Conservation (phyloP, 2,797 vertebrate genomes). For the Bradypus variegatus region DNA sequence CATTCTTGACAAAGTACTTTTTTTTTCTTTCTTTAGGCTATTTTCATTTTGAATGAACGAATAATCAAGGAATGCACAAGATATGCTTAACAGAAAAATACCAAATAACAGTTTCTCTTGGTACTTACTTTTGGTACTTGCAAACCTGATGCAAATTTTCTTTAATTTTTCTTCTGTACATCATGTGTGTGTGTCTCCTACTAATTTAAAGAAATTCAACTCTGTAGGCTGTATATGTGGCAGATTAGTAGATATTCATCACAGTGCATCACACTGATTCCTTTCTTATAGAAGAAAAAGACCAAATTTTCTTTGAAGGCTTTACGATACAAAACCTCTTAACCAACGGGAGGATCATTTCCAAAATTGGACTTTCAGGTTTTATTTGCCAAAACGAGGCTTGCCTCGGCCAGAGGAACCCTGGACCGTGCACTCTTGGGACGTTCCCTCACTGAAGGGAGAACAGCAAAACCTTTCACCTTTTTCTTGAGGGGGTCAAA, state of each 20-base stretch:
- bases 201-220: background rate
- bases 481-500: background rate
- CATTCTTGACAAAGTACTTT: background rate
- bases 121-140: background rate
- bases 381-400: accelerated
- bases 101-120: background rate
- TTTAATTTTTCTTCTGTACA: background rate
- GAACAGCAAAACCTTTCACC: accelerated
- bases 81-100: background rate
- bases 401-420: accelerated
- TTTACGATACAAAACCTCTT: background rate
- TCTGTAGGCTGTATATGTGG: background rate
- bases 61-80: background rate
- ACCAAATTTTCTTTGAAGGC: background rate
- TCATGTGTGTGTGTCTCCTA: background rate
- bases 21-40: background rate
- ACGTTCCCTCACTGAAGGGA: background rate
- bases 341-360: accelerated
- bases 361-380: background rate
- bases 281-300: background rate
- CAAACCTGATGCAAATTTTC: background rate
- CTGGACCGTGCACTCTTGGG: background rate
- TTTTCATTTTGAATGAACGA: background rate
- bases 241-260: background rate
- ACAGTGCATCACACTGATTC: background rate